Conservation (phyloP, 2,113 vertebrate genomes). For the Aplodontia rufa region DNA sequence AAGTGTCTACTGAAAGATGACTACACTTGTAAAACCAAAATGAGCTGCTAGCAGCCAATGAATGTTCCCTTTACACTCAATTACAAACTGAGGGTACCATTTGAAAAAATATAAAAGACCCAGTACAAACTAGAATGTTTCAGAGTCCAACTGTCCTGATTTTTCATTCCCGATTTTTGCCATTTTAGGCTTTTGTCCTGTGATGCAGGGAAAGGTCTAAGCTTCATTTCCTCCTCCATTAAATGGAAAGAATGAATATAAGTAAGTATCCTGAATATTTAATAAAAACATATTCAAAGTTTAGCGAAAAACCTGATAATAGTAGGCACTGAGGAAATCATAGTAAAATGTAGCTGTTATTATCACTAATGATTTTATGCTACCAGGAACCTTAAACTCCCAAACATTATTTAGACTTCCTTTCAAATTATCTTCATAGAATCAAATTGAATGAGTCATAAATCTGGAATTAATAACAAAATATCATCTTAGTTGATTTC, state of each 20-base stretch:
- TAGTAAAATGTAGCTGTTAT: not conserved
- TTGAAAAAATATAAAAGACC: not conserved
- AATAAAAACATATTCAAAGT: not conserved
- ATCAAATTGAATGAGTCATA: slow-evolving; percentile 28
- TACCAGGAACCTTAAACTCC: not conserved
- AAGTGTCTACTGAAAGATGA: not conserved
- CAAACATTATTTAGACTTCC: not conserved
- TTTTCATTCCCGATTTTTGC: not conserved
- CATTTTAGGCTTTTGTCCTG: not conserved
- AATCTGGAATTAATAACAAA: slow-evolving; percentile 48
- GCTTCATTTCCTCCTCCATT: not conserved
- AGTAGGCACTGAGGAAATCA: not conserved
- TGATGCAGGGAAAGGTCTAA: not conserved
- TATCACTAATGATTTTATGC: not conserved
- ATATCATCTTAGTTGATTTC: not conserved
- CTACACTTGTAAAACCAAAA: not conserved
- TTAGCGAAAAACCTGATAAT: not conserved
- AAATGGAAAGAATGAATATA: not conserved
- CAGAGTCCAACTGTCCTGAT: not conserved
- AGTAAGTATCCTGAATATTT: not conserved
- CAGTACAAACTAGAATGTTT: not conserved
- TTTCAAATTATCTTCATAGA: not conserved
- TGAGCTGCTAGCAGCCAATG: not conserved
- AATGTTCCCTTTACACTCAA: not conserved
- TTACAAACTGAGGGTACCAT: not conserved